phyloP scores from a whole-genome alignment of 2,113 vertebrate species.

The Sapajus apella region DNA sequence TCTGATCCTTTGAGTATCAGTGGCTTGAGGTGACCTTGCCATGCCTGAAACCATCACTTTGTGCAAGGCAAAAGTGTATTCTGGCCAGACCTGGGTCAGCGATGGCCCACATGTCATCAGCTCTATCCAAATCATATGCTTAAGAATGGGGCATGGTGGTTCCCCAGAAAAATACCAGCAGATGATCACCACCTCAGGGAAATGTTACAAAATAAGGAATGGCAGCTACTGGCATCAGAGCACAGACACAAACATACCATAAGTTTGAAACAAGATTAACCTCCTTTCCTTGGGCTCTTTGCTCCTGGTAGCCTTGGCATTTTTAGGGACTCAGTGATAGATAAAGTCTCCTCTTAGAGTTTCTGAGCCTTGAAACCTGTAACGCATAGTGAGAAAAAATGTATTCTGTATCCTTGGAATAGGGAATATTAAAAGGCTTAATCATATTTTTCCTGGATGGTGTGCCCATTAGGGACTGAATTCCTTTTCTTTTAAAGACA shows the following conservation, averaged over 20 bases:
- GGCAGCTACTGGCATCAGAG: background rate
- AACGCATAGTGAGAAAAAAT: background rate
- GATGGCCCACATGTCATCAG: background rate
- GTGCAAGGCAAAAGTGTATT: background rate
- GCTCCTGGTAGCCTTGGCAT: background rate
- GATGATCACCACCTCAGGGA: background rate
- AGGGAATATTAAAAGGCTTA: background rate
- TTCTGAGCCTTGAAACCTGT: background rate
- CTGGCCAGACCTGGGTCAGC: background rate
- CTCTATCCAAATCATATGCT: background rate
- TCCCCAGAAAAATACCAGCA: background rate
- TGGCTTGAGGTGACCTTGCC: background rate
- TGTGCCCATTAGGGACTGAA: background rate
- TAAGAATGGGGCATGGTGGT: background rate
- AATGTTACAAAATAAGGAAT: background rate
- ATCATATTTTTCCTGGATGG: background rate
- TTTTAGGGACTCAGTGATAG: background rate
- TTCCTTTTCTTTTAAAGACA: conserved; percentile 5
- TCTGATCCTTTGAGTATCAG: background rate
- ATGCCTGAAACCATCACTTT: background rate
- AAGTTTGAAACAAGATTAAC: background rate
- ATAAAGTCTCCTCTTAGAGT: background rate
- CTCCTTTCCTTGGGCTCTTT: background rate
- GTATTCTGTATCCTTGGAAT: background rate
- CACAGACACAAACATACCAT: background rate